Percentiles rank a stretch among this genome's conserved stretches.
phyloP scores from a whole-genome alignment of 1,140 invertebrate species.

The Teleogryllus occipitalis region DNA sequence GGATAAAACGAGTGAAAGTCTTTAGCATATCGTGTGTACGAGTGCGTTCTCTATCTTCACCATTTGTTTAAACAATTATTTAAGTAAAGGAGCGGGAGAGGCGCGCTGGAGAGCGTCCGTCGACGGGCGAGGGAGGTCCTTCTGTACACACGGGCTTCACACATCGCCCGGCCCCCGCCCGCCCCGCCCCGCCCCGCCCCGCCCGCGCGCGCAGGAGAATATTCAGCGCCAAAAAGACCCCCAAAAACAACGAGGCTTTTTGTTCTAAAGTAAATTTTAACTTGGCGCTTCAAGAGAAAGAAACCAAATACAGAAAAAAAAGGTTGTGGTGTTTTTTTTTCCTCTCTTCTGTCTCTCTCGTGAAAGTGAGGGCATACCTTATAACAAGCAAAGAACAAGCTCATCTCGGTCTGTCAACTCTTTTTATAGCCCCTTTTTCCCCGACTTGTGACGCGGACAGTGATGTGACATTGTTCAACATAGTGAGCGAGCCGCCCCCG shows the following conservation, averaged over 20 bases:
- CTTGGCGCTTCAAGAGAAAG: not conserved
- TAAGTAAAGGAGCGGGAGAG: not conserved
- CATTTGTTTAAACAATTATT: slow-evolving; percentile 1
- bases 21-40: slow-evolving; percentile 1
- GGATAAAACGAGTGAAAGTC: not conserved
- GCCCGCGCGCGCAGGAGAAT: no score
- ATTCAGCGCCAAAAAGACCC: not conserved
- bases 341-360: no score
- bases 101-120: not conserved
- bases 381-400: no score
- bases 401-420: no score
- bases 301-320: not conserved
- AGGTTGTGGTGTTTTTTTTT: no score
- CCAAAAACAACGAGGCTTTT: not conserved
- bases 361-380: no score
- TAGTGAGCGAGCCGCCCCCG: no score
- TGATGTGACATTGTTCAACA: no score
- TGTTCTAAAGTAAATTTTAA: not conserved
- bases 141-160: slow-evolving; percentile 3
- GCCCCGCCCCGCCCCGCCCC: no score
- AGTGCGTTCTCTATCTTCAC: not conserved
- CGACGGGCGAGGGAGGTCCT: not conserved
- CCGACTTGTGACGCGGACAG: no score
- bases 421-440: no score
- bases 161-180: not conserved